Conservation (phyloP, 2,888 invertebrate species). For the Drosophila pseudotakahashii region DNA sequence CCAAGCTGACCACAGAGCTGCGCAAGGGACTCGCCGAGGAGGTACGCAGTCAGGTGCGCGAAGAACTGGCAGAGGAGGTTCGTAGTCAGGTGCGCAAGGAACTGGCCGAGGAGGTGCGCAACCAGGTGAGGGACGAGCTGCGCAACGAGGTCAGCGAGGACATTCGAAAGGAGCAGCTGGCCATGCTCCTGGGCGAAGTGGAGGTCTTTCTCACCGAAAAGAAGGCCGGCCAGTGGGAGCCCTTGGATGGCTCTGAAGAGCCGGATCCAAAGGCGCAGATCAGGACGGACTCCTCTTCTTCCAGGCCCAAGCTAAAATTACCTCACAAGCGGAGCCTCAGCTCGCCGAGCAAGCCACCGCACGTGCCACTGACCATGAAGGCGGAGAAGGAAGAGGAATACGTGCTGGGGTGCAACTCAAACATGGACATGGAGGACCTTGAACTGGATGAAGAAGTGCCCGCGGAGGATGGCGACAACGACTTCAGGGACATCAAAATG, state of each 20-base stretch:
- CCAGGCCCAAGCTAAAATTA: neutral
- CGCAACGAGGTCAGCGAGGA: slow-evolving; percentile 66
- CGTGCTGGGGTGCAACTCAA: neutral
- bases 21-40: slow-evolving; percentile 46
- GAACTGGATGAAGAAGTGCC: slow-evolving; percentile 28
- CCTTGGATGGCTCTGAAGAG: slow-evolving; percentile 24
- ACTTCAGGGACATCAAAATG: slow-evolving; percentile 48
- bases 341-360: neutral
- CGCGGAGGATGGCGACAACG: slow-evolving; percentile 11
- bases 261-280: neutral
- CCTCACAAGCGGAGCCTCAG: slow-evolving; percentile 1
- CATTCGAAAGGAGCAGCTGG: slow-evolving; percentile 70
- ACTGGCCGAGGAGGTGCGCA: slow-evolving; percentile 48
- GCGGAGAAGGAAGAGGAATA: neutral
- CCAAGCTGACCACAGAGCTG: slow-evolving; percentile 48
- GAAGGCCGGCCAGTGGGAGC: slow-evolving; percentile 56
- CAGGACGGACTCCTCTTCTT: neutral
- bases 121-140: slow-evolving; percentile 56
- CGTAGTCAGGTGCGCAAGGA: slow-evolving; percentile 47
- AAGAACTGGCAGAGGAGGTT: slow-evolving; percentile 49
- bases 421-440: slow-evolving; percentile 2
- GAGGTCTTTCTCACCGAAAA: slow-evolving; percentile 68
- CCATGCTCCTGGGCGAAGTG: slow-evolving; percentile 72
- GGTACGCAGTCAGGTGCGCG: slow-evolving; percentile 47
- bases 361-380: neutral